Base-by-base conservation (phyloP, 53 echinoderm and acorn worm genomes). In the Echinometra lucunter region DNA sequence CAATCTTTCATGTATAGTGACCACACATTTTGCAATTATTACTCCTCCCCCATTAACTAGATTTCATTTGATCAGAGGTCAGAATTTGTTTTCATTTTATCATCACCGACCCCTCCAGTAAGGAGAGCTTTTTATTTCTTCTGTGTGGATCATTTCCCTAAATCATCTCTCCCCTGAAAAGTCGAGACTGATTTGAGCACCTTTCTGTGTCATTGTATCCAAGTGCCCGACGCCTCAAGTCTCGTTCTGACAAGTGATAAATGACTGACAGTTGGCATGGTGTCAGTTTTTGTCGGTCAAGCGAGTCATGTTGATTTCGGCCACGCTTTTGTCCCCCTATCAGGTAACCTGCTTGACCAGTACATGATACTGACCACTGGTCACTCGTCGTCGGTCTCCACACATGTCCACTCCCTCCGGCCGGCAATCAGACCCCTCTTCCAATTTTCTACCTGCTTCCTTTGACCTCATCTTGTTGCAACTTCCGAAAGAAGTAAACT, bases 11-110 rank as follows among this genome's bases (percentile, higher is more conserved):
- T 57, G 74, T 74, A 30, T 32, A 55, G 34, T 92, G 92, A 92
- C 92, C 92, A 92, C 92, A 92, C 78, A 92, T 74, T 92, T 92
- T 78, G 75, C 57, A 78, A 92, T 92, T 75, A 92, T 92, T 47
- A 80, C 78, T 75, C 74, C 92, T 32, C 47, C 92, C 57, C 92
- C 55, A 74, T 92, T 91, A 47, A 91, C 70, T 44, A n/a, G 45
- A 70, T 28, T 45, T 60, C 60, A 38, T 60, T 60, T 60, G 89
- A 58, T 60, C 38, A 72, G 91, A 49, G 91, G 91, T 91, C 91
- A 91, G 37, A 89, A 89, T 89, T 89, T 89, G 89, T 89, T 89
- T 89, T 89, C 58, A 58, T 89, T 30, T 53, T 89, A n/a, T 89
- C 89, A 18, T 10, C 89, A 89, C 89, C 63, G 89, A 89, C 89